Evolutionary conservation across 2,797 vertebrate genomes (phyloP).

Genomic region (Tympanoctomys barrerae): DNA sequence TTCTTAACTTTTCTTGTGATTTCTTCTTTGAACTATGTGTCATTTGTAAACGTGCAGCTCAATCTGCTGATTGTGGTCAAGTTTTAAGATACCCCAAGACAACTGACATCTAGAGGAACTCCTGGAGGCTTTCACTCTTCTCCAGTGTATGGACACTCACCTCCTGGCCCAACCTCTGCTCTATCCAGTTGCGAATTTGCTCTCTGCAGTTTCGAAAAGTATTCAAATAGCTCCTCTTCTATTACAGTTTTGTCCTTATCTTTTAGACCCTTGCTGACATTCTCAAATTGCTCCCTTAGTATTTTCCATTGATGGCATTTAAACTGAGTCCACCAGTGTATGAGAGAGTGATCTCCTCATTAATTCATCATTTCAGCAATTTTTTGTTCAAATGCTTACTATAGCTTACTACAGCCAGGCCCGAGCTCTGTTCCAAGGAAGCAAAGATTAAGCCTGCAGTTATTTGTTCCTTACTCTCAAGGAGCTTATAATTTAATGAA

Average conservation of each 20-base stretch:
- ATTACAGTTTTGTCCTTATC: neutral
- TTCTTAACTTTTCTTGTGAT: slow-evolving; percentile 6
- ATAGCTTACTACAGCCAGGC: neutral
- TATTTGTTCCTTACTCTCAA: neutral
- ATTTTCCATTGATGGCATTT: neutral
- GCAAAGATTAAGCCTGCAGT: neutral
- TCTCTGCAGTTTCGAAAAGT: neutral
- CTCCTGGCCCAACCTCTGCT: neutral
- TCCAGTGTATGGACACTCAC: neutral
- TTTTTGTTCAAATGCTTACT: neutral
- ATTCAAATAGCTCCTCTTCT: neutral
- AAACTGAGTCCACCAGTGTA: neutral
- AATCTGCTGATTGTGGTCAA: neutral
- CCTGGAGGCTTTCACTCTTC: neutral
- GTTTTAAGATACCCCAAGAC: neutral
- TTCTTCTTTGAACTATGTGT: neutral
- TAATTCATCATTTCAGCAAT: neutral
- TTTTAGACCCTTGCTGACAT: neutral
- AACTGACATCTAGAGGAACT: neutral
- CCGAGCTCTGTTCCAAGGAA: neutral
- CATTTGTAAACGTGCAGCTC: neutral
- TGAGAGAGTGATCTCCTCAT: neutral
- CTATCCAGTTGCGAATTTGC: neutral
- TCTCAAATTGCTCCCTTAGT: neutral
- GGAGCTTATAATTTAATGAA: neutral